Percentiles rank a stretch among this genome's conserved stretches.
Evolutionary conservation across 2,113 vertebrate genomes (phyloP).

Genomic region (Nibea albiflora): DNA sequence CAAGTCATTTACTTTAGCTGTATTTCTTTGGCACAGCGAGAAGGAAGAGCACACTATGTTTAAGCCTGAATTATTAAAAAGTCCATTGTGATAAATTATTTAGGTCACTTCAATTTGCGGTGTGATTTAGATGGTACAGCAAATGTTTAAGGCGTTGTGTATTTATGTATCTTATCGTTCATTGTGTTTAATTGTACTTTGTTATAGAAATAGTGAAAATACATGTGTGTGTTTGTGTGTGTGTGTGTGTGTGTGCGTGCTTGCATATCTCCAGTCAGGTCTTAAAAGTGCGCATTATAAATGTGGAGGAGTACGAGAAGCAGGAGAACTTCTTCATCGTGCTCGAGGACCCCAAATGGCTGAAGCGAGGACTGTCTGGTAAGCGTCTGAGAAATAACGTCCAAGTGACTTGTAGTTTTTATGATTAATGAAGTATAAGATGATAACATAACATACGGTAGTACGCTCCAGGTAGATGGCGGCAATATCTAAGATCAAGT

Average conservation of each 20-base stretch:
- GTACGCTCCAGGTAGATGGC: not conserved
- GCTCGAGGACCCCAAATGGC: constrained; percentile 91
- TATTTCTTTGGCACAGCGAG: constrained; percentile 12
- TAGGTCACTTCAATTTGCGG: constrained; percentile 55
- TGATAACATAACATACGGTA: not conserved
- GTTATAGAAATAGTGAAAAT: constrained; percentile 2
- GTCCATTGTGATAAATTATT: constrained; percentile 67
- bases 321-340: constrained; percentile 92
- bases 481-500: constrained; percentile 33
- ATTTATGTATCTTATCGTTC: not conserved
- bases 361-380: constrained; percentile 93
- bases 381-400: constrained; percentile 36
- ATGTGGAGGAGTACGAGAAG: constrained; percentile 92
- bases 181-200: not conserved
- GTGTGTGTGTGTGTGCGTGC: constrained; percentile 20
- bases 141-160: not conserved
- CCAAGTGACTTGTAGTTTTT: not conserved
- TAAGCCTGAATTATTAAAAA: constrained; percentile 68
- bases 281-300: constrained; percentile 89
- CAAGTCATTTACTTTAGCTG: constrained; percentile 11
- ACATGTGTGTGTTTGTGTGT: not conserved
- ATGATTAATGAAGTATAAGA: not conserved
- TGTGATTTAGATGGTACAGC: constrained; percentile 67
- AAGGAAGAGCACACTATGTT: constrained; percentile 24
- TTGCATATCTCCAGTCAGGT: constrained; percentile 80